Conservation (phyloP, 2,113 vertebrate genomes). For the Trogon surrucura region DNA sequence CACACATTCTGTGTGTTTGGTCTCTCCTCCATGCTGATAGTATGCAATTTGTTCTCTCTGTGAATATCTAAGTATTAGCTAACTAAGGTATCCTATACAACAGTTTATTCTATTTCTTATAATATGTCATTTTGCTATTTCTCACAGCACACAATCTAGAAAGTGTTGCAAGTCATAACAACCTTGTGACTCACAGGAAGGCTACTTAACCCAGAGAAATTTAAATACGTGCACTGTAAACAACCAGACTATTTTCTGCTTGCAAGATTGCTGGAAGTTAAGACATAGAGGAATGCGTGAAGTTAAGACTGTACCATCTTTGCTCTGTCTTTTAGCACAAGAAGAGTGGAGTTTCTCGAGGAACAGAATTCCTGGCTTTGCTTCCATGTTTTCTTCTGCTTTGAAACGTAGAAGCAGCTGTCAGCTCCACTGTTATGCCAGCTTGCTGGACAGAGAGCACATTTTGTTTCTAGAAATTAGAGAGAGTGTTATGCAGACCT, state of each 20-base stretch:
- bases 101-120: background rate
- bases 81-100: background rate
- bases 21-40: background rate
- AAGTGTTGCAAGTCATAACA: background rate
- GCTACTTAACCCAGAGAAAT: background rate
- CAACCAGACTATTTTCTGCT: background rate
- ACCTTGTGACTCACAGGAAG: background rate
- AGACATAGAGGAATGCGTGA: background rate
- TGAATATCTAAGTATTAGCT: background rate
- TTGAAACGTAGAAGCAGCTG: constrained; percentile 31
- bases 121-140: background rate
- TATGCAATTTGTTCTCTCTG: background rate
- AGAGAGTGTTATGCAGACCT: background rate
- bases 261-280: background rate
- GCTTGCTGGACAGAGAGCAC: constrained; percentile 8
- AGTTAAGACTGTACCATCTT: constrained; percentile 10
- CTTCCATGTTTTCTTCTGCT: constrained; percentile 34
- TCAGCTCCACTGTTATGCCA: background rate
- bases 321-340: constrained; percentile 20
- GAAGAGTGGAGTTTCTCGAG: constrained; percentile 21
- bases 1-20: background rate
- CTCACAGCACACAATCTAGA: background rate
- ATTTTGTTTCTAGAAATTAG: constrained; percentile 2
- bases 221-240: background rate
- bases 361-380: constrained; percentile 44